These are phyloP conservation scores for Strigamia maritima DNA, from an alignment of 2,888 invertebrate genomes.

Conservation along the genomic window DNA sequence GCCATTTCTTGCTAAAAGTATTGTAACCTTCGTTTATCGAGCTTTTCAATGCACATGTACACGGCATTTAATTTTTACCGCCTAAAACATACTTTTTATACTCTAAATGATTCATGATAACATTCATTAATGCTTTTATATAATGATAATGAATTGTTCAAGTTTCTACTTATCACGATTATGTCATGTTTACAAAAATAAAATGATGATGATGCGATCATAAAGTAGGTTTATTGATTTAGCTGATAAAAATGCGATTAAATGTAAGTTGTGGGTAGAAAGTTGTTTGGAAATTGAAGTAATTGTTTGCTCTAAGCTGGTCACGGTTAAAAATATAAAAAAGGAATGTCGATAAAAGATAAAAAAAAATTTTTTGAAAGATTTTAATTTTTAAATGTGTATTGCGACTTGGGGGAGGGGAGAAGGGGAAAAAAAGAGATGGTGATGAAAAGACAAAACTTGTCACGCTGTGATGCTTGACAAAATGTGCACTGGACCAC, in stretches of 20 bases:
- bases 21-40: not conserved
- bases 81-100: no score
- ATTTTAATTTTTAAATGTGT: not conserved
- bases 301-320: not conserved
- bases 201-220: not conserved
- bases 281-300: not conserved
- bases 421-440: not conserved
- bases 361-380: not conserved
- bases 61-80: not conserved
- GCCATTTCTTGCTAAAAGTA: not conserved
- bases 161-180: not conserved
- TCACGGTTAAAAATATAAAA: not conserved
- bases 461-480: constrained; percentile 27
- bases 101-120: not conserved
- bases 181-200: not conserved
- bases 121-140: not conserved
- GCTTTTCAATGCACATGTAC: not conserved
- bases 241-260: not conserved
- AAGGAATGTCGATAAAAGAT: no score
- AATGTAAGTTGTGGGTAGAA: not conserved
- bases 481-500: constrained; percentile 12
- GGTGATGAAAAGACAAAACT: constrained; percentile 29
- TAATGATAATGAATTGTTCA: not conserved
- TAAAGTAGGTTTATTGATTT: constrained; percentile 13
- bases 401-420: not conserved